Evolutionary conservation across 2,888 invertebrate genomes (phyloP), one percentile per base, ranked within the genome.

Genomic region (Acronicta alni): DNA sequence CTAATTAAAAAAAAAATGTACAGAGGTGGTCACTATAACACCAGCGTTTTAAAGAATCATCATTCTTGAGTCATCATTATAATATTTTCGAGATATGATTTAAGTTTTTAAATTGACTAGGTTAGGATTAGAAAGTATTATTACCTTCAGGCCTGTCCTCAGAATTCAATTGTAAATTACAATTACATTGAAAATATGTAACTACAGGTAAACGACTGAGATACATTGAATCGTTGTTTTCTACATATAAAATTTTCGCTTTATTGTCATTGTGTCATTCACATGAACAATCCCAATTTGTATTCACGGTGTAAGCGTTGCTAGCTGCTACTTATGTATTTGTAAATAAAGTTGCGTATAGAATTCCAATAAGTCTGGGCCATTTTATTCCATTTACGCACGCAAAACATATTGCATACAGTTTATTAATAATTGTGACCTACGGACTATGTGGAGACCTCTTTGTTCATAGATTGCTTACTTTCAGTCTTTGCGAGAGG

Each of bases 401-500:
- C 43, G 67, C 65, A 54, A 41, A 47, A 38, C 32, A 44, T 58
- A 58, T 43, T 53, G 43, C 17, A 38, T 47, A 63, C 14, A 37
- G 38, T 41, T 47, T 53, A 51, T 59, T 39, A 39, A 44, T 57
- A 39, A 64, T 46, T 57, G 37, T 46, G 66, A 51, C 20, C 30
- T 32, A 26, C 32, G 18, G 35, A 52, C 35, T 45, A 20, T 30
- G 55, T 53, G 57, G 48, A 54, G 32, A 52, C 45, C 59, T 54
- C 37, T 66, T 51, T 51, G 49, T 55, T 66, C 53, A 63, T 69
- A 69, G 73, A 80, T 76, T 80, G 67, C 71, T 76, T 55, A 62
- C 46, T 71, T 74, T 80, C 75, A 75, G 76, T 72, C 66, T 72
- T 67, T 62, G 66, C 67, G 68, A 72, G 67, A 80, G 72, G 72